Base-by-base conservation (phyloP, 2,888 invertebrate genomes). In the Lomographa bimaculata region DNA sequence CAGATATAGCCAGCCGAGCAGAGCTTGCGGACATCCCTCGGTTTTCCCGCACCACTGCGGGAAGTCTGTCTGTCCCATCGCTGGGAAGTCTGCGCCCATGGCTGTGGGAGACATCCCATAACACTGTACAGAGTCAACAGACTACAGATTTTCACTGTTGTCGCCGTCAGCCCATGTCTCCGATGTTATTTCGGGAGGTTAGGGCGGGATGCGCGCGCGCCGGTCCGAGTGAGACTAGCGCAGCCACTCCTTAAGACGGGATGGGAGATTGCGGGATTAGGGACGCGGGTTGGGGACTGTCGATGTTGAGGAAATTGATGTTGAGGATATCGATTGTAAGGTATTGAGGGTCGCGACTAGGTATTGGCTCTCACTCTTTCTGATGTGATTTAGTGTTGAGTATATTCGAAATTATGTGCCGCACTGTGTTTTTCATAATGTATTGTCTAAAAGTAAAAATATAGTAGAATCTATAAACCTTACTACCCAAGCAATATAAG, bases 21-120 rank as follows among this genome's bases (percentile, higher is more conserved):
- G 65, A 3, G 85, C 82, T 52, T 82, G 85, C 1, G 78, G 75
- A 50, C 78, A 84, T 41, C 59, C 57, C 38, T 87, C 87, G 1
- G 79, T 59, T 52, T 83, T 84, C 14, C 85, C 82, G 54, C 81
- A 81, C 86, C 87, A 85, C 56, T 82, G 85, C 29, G 85, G 86
- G 62, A 79, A 63, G 29, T 86, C 86, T 6, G 82, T n/a, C n/a
- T n/a, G n/a, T n/a, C n/a, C n/a, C n/a, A n/a, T n/a, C n/a, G n/a
- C n/a, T n/a, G n/a, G n/a, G 62, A 79, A 63, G 29, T 86, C 86
- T 6, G 82, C 77, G 40, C 79, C 79, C 48, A 85, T 64, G 18
- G 85, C 86, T 38, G 86, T 85, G 1, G 87, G 87, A 43, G 87
- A 84, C 87, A 89, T 89, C 35, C 59, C 75, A 53, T 54, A 78